Base-by-base conservation (phyloP, 2,888 invertebrate species). In the Dione juno region DNA sequence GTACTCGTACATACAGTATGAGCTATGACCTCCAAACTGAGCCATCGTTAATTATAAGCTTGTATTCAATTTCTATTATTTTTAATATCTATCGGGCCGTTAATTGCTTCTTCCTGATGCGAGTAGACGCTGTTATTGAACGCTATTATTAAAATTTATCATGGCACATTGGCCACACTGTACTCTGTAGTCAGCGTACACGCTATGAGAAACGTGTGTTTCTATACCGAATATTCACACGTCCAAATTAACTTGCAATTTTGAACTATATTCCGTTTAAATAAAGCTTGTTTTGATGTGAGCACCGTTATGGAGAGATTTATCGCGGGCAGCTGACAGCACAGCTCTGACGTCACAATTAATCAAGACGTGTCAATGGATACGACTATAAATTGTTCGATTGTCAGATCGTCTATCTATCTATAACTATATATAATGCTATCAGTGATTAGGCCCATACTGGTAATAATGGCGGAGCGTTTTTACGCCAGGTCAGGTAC, bases 341-440 rank as follows among this genome's bases (percentile, higher is more conserved):
- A 72, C 76, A 67, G 67, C 69, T 66, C 69, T 76, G 76, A 76
- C 76, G 76, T 76, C 76, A 76, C 75, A 72, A 76, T 76, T 74
- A 74, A 76, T 76, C 75, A 75, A 75, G 76, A 72, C 65, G 69
- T 75, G 76, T 76, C 76, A 75, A 76, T 76, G 76, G 72, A 69
- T 66, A 69, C 50, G 69, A 67, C 66, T 45, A 58, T 74, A 71
- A 73, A 71, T 73, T 59, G 73, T 63, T 50, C 53, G 72, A 72
- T 69, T 68, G 67, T 66, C 64, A 63, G 68, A 64, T 50, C 64
- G 21, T 53, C 19, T 41, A 58, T 63, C 40, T 40, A 37, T 45
- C 16, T 37, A 37, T 35, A 10, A 40, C 11, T 19, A 19, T 40
- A 43, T 59, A 13, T 28, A 28, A 28, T 28, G 28, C 28, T 28